Evolutionary conservation across 2,113 vertebrate genomes (phyloP).

Genomic region (Elaphurus davidianus): DNA sequence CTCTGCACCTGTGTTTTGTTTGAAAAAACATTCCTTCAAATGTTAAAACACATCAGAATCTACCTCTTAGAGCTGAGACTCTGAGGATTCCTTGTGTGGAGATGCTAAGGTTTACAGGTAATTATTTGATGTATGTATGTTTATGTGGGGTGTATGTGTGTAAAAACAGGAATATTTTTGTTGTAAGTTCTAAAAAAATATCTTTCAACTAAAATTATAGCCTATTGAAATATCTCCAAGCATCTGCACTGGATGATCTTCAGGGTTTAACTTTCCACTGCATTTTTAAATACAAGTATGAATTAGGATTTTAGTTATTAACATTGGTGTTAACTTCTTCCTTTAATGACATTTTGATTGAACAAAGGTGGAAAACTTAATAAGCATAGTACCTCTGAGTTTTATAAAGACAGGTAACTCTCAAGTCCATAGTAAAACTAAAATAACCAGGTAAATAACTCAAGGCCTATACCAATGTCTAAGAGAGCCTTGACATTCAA

Average conservation of each 20-base stretch:
- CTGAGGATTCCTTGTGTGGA: slow-evolving; percentile 52
- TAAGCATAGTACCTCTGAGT: neutral
- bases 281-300: neutral
- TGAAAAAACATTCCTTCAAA: slow-evolving; percentile 55
- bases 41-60: slow-evolving; percentile 39
- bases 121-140: neutral
- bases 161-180: neutral
- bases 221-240: neutral
- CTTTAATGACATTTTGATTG: slow-evolving; percentile 31
- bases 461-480: neutral
- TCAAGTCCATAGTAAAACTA: neutral
- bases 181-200: neutral
- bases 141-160: neutral
- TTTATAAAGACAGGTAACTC: neutral
- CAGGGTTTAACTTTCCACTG: neutral
- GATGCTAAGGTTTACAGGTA: neutral
- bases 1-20: slow-evolving; percentile 15
- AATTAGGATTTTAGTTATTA: neutral
- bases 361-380: slow-evolving; percentile 6
- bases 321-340: neutral
- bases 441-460: slow-evolving; percentile 37
- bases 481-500: slow-evolving; percentile 13
- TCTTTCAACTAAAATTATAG: neutral
- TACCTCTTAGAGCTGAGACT: slow-evolving; percentile 46
- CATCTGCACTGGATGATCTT: neutral